Conservation (phyloP, 2,113 vertebrate genomes). For the Callochromis pleurospilus region DNA sequence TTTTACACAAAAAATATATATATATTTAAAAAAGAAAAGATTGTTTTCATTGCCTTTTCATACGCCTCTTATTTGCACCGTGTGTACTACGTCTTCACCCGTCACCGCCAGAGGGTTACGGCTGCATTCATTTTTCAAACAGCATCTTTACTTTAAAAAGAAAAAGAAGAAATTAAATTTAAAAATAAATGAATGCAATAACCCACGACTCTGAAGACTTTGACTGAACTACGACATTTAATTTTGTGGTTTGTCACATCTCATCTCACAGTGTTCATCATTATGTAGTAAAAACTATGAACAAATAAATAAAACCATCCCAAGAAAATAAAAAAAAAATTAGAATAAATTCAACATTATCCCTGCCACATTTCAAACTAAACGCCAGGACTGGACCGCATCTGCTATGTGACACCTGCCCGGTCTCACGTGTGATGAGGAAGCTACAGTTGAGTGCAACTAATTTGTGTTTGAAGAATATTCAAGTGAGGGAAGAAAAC, state of each 20-base stretch:
- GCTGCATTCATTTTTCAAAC: constrained; percentile 9
- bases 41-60: constrained; percentile 44
- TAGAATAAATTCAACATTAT: background rate
- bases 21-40: constrained; percentile 19
- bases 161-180: background rate
- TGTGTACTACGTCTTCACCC: background rate
- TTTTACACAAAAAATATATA: constrained; percentile 20
- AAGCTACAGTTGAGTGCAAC: constrained; percentile 54
- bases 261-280: constrained; percentile 66
- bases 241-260: constrained; percentile 17
- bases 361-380: constrained; percentile 44
- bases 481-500: constrained; percentile 4
- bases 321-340: background rate
- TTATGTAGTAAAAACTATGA: constrained; percentile 33
- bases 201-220: background rate
- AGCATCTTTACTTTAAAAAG: background rate
- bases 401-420: constrained; percentile 3
- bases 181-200: background rate
- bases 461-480: background rate
- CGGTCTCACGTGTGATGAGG: constrained; percentile 21
- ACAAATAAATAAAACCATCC: constrained; percentile 52
- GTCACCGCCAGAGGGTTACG: background rate
- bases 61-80: constrained; percentile 34
- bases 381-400: constrained; percentile 36
- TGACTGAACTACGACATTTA: background rate